Percentiles rank a stretch among this genome's conserved stretches.
Conservation (phyloP, 1,140 invertebrate species). For the Tetranychus urticae region DNA sequence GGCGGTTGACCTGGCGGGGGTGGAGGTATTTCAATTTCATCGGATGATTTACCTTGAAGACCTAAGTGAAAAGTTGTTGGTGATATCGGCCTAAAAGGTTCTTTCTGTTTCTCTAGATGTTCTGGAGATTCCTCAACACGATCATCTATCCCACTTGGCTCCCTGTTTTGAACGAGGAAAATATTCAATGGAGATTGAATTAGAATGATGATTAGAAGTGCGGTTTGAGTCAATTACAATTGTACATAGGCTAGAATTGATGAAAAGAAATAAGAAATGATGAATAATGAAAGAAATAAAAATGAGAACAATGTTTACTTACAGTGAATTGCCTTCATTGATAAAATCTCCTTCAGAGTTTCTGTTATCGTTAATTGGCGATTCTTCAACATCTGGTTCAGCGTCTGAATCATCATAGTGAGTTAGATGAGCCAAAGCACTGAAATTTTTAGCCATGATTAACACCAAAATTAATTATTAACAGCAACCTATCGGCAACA, state of each 20-base stretch:
- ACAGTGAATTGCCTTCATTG: not conserved
- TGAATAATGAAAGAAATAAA: not conserved
- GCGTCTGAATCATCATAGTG: not conserved
- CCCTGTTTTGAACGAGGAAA: too few species aligned
- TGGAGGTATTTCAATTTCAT: slow-evolving; percentile 12
- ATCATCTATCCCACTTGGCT: too few species aligned
- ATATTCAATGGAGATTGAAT: too few species aligned
- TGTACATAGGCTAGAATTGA: not conserved
- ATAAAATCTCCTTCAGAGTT: not conserved
- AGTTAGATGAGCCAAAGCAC: not conserved
- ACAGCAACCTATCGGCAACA: too few species aligned
- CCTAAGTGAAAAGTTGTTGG: slow-evolving; percentile 9
- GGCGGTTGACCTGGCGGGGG: slow-evolving; percentile 10
- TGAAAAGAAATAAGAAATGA: not conserved
- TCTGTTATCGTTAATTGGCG: not conserved
- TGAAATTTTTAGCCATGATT: not conserved
- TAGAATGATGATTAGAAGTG: too few species aligned
- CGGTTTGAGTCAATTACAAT: too few species aligned
- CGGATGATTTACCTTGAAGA: slow-evolving; percentile 5
- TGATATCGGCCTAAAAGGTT: not conserved
- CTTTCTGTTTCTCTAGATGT: not conserved
- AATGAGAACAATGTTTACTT: not conserved
- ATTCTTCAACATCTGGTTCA: not conserved
- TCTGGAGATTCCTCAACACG: not conserved
- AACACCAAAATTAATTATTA: too few species aligned